These are phyloP conservation scores for Empis livida DNA, from an alignment of 2,888 invertebrate genomes.

Conservation along the genomic window DNA sequence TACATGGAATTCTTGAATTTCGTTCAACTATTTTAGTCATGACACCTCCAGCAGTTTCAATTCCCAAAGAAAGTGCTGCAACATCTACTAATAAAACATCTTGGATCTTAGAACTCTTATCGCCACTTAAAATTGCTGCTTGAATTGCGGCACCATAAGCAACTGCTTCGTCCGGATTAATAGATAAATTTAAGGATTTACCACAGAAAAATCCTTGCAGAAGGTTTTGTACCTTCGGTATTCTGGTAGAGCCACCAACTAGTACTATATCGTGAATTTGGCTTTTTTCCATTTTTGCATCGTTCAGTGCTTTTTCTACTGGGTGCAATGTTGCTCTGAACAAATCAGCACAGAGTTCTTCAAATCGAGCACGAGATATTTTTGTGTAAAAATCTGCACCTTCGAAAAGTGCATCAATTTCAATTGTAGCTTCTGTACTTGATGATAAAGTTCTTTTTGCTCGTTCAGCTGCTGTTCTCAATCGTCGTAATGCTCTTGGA, in stretches of 20 bases:
- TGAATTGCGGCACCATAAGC: conserved; percentile 95
- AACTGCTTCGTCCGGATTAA: conserved; percentile 96
- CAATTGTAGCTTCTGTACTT: conserved; percentile 81
- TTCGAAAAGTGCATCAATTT: conserved; percentile 90
- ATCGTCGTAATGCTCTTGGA: conserved; percentile 79
- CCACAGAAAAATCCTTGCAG: conserved; percentile 94
- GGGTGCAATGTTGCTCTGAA: conserved; percentile 95
- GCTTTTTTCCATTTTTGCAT: conserved; percentile 92
- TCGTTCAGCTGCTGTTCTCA: conserved; percentile 84
- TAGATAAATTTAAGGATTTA: conserved; percentile 90
- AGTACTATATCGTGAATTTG: conserved; percentile 82
- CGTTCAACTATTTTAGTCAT: conserved; percentile 97
- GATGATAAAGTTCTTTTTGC: conserved; percentile 79
- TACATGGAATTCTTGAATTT: conserved; percentile 94
- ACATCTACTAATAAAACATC: conserved; percentile 87
- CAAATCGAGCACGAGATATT: conserved; percentile 91
- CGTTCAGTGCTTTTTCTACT: conserved; percentile 89
- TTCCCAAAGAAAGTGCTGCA: conserved; percentile 79
- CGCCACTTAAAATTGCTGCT: conserved; percentile 87
- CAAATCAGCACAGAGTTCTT: conserved; percentile 90
- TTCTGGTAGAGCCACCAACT: conserved; percentile 93
- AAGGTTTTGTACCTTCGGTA: conserved; percentile 94
- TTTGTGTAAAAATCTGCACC: conserved; percentile 94
- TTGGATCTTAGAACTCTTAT: conserved; percentile 78
- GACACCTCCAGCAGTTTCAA: conserved; percentile 82